Conservation (phyloP, 2,113 vertebrate species). For the Glaucidium brasilianum region DNA sequence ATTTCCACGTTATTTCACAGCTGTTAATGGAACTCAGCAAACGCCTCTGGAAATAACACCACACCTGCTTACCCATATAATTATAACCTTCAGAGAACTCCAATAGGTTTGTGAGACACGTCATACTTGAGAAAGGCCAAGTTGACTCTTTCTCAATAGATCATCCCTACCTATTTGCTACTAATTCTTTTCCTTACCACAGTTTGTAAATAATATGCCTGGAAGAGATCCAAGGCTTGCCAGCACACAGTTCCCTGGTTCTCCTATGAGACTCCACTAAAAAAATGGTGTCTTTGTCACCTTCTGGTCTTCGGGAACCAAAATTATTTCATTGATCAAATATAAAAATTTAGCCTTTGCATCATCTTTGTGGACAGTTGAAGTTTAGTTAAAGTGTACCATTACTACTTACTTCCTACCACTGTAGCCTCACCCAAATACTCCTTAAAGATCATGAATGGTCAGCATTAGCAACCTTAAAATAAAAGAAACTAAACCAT, state of each 20-base stretch:
- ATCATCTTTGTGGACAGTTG: background rate
- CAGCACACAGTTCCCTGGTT: background rate
- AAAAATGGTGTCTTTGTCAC: background rate
- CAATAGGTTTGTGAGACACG: background rate
- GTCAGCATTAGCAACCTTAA: background rate
- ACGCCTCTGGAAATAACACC: background rate
- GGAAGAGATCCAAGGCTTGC: background rate
- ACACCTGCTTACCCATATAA: background rate
- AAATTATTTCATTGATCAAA: background rate
- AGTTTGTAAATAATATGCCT: background rate
- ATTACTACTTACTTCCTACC: background rate
- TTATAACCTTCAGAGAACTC: background rate
- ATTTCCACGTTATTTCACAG: background rate
- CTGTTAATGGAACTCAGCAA: background rate
- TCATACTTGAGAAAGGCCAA: background rate
- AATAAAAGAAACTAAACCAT: background rate
- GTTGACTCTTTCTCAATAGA: background rate
- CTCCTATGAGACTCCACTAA: background rate
- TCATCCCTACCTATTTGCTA: background rate
- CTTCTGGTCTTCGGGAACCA: background rate
- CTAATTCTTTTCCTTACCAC: background rate
- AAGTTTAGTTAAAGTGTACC: background rate
- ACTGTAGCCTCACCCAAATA: background rate
- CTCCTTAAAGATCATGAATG: background rate
- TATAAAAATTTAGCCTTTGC: background rate